Percentiles rank a stretch among this genome's conserved stretches.
These are phyloP conservation scores for Lypha dubia DNA, from an alignment of 2,888 invertebrate genomes.

Conservation along the genomic window DNA sequence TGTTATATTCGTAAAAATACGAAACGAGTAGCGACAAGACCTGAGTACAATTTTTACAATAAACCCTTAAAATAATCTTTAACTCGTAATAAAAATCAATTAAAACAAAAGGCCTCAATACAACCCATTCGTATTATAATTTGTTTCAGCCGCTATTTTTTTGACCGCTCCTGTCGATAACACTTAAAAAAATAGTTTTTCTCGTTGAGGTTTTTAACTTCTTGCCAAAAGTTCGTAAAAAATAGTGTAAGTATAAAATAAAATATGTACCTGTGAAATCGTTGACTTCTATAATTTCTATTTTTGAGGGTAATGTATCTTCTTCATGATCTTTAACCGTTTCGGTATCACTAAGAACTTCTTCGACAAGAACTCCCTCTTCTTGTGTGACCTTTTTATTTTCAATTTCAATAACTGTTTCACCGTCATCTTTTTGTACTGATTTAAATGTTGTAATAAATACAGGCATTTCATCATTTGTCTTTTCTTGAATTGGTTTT, in stretches of 20 bases:
- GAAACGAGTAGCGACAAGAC: no score
- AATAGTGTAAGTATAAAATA: slow-evolving; percentile 21
- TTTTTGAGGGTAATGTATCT: slow-evolving; percentile 76
- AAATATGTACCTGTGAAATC: slow-evolving; percentile 81
- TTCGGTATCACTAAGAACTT: slow-evolving; percentile 82
- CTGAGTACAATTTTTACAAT: no score
- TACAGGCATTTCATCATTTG: slow-evolving; percentile 81
- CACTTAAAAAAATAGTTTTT: background rate
- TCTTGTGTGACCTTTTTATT: slow-evolving; percentile 81
- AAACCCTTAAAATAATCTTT: no score
- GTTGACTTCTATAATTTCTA: slow-evolving; percentile 82
- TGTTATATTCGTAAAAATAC: no score
- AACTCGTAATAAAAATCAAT: no score
- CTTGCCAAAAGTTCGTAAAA: slow-evolving; percentile 6
- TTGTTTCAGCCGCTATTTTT: background rate
- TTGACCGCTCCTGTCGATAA: slow-evolving; percentile 1
- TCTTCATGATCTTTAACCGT: slow-evolving; percentile 75
- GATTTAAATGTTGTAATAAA: slow-evolving; percentile 83
- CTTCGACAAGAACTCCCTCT: slow-evolving; percentile 82
- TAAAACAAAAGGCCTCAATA: no score
- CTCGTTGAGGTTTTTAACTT: background rate
- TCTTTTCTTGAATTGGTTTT: slow-evolving; percentile 77
- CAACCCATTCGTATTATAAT: background rate
- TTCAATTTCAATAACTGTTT: slow-evolving; percentile 81
- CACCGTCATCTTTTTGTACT: slow-evolving; percentile 81